These are phyloP conservation scores for Lagodon rhomboides DNA, from an alignment of 2,797 vertebrate species.

Conservation along the genomic window DNA sequence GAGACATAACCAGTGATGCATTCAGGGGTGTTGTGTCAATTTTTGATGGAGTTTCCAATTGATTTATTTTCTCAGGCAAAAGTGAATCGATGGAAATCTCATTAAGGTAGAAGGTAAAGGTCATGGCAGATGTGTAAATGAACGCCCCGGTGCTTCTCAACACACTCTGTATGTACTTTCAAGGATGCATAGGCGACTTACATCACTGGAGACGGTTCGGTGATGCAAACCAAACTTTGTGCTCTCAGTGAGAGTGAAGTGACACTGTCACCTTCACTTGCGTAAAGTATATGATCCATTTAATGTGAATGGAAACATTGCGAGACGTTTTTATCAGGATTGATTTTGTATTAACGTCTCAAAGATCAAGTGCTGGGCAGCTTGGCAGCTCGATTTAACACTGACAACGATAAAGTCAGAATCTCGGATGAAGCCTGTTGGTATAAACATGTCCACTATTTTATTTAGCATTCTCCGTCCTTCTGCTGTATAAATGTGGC, in stretches of 20 bases:
- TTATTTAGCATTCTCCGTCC: too few species aligned
- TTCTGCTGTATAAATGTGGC: too few species aligned
- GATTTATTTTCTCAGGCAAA: constrained; percentile 75
- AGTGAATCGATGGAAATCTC: constrained; percentile 79
- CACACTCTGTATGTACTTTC: constrained; percentile 35
- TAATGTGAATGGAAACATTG: constrained; percentile 12
- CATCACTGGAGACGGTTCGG: not conserved
- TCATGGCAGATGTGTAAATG: constrained; percentile 63
- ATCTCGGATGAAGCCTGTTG: too few species aligned
- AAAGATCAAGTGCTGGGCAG: constrained; percentile 5
- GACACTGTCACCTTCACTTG: constrained; percentile 7
- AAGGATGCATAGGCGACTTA: constrained; percentile 17
- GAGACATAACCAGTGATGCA: constrained; percentile 55
- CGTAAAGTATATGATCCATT: constrained; percentile 19
- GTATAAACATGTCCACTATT: too few species aligned
- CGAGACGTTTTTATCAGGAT: constrained; percentile 1
- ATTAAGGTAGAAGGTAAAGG: constrained; percentile 78
- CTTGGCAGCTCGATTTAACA: not conserved
- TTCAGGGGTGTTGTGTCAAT: constrained; percentile 71
- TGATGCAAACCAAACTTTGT: constrained; percentile 16
- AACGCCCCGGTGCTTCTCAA: constrained; percentile 54
- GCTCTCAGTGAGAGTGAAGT: not conserved
- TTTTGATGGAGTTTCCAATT: constrained; percentile 76
- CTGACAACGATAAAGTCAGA: not conserved
- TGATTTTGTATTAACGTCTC: constrained; percentile 27